A percentile compares a stretch with the other conserved stretches of the same genome.
Conservation (phyloP, 2,797 vertebrate species). For the Dryobates pubescens region DNA sequence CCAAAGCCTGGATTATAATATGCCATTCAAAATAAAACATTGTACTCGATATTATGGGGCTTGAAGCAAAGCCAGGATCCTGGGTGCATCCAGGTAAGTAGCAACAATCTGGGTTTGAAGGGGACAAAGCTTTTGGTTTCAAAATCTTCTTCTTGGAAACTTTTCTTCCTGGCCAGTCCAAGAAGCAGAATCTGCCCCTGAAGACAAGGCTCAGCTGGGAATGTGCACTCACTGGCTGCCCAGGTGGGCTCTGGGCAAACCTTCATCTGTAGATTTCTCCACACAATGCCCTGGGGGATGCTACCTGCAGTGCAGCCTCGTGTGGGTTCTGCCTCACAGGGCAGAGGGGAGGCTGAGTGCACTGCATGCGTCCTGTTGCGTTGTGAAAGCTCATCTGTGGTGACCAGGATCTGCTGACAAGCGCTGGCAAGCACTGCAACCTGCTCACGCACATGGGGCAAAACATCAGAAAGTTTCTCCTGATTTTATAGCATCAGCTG, state of each 20-base stretch:
- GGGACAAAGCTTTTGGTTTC: neutral
- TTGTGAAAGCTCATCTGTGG: neutral
- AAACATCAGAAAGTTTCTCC: neutral
- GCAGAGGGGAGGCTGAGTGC: neutral
- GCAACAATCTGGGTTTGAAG: neutral
- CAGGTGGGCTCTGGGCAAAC: neutral
- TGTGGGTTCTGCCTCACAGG: neutral
- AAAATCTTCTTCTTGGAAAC: neutral
- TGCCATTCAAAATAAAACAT: neutral
- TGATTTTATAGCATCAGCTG: conserved; percentile 7
- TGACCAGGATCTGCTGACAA: neutral
- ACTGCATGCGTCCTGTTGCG: fast-evolving
- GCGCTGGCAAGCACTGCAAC: neutral
- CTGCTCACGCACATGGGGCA: neutral
- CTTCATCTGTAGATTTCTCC: fast-evolving
- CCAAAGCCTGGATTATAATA: neutral
- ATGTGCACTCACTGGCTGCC: neutral
- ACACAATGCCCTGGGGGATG: neutral
- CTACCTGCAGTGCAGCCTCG: neutral
- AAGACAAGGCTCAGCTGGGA: neutral
- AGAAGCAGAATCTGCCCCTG: neutral
- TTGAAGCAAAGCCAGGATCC: neutral
- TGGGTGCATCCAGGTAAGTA: neutral
- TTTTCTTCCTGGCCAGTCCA: neutral
- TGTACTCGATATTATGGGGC: neutral